Percentiles rank a stretch among this genome's conserved stretches.
These are phyloP conservation scores for Leucophora obtusa DNA, from an alignment of 2,888 invertebrate genomes.

Conservation along the genomic window DNA sequence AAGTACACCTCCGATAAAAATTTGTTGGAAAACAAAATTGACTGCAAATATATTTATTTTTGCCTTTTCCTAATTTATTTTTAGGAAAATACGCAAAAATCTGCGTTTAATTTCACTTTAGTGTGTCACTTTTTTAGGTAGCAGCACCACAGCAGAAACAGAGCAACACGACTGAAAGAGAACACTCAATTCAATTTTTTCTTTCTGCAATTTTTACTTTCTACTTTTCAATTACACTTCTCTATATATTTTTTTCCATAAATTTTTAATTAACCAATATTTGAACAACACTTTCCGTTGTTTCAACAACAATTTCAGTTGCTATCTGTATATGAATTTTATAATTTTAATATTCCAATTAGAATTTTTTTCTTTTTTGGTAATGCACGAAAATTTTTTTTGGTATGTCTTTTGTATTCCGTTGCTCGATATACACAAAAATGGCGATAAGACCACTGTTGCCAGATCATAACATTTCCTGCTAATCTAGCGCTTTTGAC, in stretches of 20 bases:
- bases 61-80: conserved; percentile 31
- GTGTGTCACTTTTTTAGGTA: conserved; percentile 53
- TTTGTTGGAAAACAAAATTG: not conserved
- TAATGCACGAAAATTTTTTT: conserved; percentile 43
- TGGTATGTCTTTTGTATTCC: conserved; percentile 52
- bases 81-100: conserved; percentile 42
- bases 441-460: conserved; percentile 23
- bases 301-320: conserved; percentile 3
- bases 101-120: conserved; percentile 59
- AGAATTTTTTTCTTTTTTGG: conserved; percentile 34
- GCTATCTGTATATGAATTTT: conserved; percentile 3
- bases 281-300: conserved; percentile 7
- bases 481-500: no score
- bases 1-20: conserved; percentile 46
- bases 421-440: conserved; percentile 61
- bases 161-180: conserved; percentile 52
- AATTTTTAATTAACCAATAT: conserved; percentile 1
- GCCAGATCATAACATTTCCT: not conserved
- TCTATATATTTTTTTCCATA: not conserved
- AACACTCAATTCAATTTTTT: conserved; percentile 25
- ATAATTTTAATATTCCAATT: conserved; percentile 44
- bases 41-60: no score
- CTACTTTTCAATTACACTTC: conserved; percentile 23
- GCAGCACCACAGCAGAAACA: conserved; percentile 47
- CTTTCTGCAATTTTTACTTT: conserved; percentile 27